These are phyloP conservation scores for Tragelaphus imberbis DNA, from an alignment of 2,113 vertebrate species.

Conservation along the genomic window DNA sequence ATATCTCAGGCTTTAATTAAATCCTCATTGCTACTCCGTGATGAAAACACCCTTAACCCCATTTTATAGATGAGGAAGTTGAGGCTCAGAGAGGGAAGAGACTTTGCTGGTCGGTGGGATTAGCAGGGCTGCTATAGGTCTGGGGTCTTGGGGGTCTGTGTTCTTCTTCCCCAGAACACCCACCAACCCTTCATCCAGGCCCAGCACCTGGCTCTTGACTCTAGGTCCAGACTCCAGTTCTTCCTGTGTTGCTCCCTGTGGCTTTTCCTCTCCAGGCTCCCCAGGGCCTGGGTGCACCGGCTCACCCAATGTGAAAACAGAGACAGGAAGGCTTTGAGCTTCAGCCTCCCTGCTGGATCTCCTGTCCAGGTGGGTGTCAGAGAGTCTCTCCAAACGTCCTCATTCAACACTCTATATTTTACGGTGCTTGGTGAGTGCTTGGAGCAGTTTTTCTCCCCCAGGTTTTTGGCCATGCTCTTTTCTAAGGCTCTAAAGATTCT, in stretches of 20 bases:
- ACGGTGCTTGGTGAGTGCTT: background rate
- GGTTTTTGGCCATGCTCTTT: background rate
- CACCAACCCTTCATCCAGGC: background rate
- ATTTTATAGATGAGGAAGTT: background rate
- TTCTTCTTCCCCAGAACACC: background rate
- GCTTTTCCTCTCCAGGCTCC: background rate
- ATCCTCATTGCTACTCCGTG: background rate
- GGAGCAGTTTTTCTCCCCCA: background rate
- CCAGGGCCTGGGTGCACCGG: background rate
- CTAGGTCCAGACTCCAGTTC: background rate
- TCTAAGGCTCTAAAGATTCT: conserved; percentile 37
- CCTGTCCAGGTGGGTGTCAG: background rate
- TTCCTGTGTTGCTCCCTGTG: background rate
- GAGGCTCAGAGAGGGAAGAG: background rate
- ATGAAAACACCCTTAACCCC: background rate
- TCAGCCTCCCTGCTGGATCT: background rate
- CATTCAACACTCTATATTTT: background rate
- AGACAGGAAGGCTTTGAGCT: background rate
- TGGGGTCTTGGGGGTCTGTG: background rate
- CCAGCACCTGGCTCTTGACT: background rate
- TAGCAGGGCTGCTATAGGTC: background rate
- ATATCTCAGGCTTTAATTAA: background rate
- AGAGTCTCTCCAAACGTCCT: background rate
- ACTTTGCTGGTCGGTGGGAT: background rate
- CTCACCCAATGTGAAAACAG: background rate